Evolutionary conservation across 2,113 vertebrate genomes (phyloP), one percentile per base, ranked within the genome.

Genomic region (Carollia perspicillata): DNA sequence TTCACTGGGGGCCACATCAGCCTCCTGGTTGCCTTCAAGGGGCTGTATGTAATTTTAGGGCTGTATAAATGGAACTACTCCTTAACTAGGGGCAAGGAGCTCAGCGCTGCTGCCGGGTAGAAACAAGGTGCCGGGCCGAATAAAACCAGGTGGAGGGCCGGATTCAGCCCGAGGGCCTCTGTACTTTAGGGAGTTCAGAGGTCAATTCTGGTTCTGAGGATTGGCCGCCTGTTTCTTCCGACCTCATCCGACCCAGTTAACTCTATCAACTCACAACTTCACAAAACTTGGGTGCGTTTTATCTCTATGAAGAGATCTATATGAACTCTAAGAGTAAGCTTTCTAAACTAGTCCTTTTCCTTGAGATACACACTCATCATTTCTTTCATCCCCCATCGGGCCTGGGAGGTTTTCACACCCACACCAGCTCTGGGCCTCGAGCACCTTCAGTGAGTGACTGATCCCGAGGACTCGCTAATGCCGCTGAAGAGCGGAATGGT

Each of bases 221-320:
- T 85, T 42, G 89, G 72, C n/a, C 51, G 86, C 37, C 28, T 68
- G 5, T 53, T 81, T 60, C 44, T 87, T 65, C 17, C 53, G 74
- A 91, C 79, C 47, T 96, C 74, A 83, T 14, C n/a, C 51, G 74
- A 81, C n/a, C 74, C 40, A 68, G 58, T 14, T 71, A n/a, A 71
- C 66, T 80, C 40, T 42, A 18, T 40, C 85, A 89, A 75, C 58
- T 79, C 42, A 86, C 40, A 91, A 72, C 47, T 72, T 69, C n/a
- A 51, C 0, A 20, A 44, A 18, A 71, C 0, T 5, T 1, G 65
- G 28, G 10, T 26, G 8, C 7, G 5, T 28, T 28, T n/a, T 49
- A 44, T 30, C 74, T 86, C 2, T 51, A 22, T 26, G 22, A 79
- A 20, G 37, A 71, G 0, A 53, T 74, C 71, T 37, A 51, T 4